These are phyloP conservation scores for Agonopterix alstromeriana DNA, from an alignment of 2,888 invertebrate genomes.

Conservation along the genomic window DNA sequence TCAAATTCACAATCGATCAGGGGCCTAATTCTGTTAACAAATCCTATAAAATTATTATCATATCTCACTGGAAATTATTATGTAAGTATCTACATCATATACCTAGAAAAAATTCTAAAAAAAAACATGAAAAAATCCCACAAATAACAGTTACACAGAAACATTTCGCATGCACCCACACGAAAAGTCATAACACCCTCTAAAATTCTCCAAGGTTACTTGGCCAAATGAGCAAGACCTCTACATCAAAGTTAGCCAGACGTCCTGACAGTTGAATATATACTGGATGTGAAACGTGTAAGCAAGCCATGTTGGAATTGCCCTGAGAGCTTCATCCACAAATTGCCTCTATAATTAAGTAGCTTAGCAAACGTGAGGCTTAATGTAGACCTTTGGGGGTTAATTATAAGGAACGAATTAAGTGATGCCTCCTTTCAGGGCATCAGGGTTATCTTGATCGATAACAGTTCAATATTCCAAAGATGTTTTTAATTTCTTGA, in stretches of 20 bases:
- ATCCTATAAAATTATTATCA: no score
- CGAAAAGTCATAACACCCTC: conserved; percentile 3
- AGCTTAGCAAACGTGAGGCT: conserved; percentile 30
- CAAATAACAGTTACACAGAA: background rate
- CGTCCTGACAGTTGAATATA: conserved; percentile 12
- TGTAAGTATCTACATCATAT: no score
- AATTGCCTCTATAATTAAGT: conserved; percentile 52
- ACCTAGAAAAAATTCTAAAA: no score
- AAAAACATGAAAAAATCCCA: background rate
- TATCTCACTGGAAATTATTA: no score
- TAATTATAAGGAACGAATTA: conserved; percentile 4
- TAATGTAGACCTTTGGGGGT: conserved; percentile 14
- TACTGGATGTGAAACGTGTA: conserved; percentile 17
- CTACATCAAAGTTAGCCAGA: background rate
- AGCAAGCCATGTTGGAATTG: conserved; percentile 27
- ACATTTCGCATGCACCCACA: conserved; percentile 6
- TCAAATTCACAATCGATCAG: no score
- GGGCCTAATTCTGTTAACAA: no score
- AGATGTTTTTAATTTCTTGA: no score
- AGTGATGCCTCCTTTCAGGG: background rate
- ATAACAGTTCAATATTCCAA: no score
- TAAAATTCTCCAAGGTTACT: conserved; percentile 2
- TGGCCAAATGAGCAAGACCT: background rate
- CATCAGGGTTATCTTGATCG: no score
- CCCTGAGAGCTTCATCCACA: conserved; percentile 33